phyloP scores from a whole-genome alignment of 2,888 invertebrate species.

The Mythimna loreyi region DNA sequence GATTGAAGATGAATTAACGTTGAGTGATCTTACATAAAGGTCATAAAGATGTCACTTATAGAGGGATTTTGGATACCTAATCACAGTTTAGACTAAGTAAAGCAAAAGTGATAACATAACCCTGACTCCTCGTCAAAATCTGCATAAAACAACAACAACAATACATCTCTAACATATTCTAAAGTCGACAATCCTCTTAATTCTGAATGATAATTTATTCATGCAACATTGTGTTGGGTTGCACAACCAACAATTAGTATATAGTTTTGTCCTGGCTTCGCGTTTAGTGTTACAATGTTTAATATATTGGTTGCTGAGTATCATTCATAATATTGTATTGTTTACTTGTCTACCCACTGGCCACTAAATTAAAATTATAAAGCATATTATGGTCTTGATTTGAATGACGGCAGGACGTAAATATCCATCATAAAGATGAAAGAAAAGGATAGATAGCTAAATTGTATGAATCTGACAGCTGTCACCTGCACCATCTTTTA shows the following conservation, averaged over 20 bases:
- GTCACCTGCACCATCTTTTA: no score
- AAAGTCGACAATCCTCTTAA: slow-evolving; percentile 59
- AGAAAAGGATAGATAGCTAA: no score
- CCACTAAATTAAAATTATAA: slow-evolving; percentile 54
- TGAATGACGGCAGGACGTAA: no score
- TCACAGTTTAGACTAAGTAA: neutral
- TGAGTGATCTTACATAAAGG: no score
- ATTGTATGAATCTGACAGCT: no score
- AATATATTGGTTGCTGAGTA: slow-evolving; percentile 64
- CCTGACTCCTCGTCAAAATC: slow-evolving; percentile 1
- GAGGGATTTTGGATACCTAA: neutral
- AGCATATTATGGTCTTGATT: neutral
- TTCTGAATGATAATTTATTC: slow-evolving; percentile 79
- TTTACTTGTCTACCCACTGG: slow-evolving; percentile 59
- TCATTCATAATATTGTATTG: slow-evolving; percentile 62
- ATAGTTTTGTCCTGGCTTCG: slow-evolving; percentile 70
- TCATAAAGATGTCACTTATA: no score
- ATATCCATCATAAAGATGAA: no score
- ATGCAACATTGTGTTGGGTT: slow-evolving; percentile 72
- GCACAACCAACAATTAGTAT: slow-evolving; percentile 80
- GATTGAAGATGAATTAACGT: no score
- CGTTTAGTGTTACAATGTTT: slow-evolving; percentile 65
- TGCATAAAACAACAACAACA: slow-evolving; percentile 14
- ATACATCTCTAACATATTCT: slow-evolving; percentile 51
- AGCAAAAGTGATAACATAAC: neutral